Evolutionary conservation across 2,797 vertebrate genomes (phyloP), one percentile per base, ranked within the genome.

Genomic region (Pelobates cultripes): DNA sequence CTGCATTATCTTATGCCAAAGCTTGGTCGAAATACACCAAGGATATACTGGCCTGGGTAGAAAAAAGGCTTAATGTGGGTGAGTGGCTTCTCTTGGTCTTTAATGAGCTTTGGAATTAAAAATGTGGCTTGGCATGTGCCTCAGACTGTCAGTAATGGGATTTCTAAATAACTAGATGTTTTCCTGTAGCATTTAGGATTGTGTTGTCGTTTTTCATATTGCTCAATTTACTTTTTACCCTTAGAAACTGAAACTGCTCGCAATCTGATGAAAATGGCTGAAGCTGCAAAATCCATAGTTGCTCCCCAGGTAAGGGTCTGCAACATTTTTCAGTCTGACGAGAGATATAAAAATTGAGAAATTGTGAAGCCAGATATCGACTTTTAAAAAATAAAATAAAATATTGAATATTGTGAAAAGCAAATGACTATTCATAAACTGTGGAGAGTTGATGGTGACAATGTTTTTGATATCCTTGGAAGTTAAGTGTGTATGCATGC

Each of bases 21-120:
- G 93, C 95, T 7, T 99, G 97, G 97, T 99, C 97, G 87, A 99
- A 99, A 90, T 99, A 99, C 85, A 95, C 95, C 89, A 99, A 99
- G 94, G 97, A 98, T 86, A 92, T 99, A 85, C 92, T 99, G 77
- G 90, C 92, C 12, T 99, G 97, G 97, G 96, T 98, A 91, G 98
- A 99, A 81, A 99, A 97, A 89, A 96, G 96, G 70, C 93, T 99
- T 88, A 96, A 86, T 75, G 87, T 95, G 90, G 98, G 98, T 99
- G 90, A 96, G 97, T 95, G 85, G 75, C 80, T 86, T 80, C 90
- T 92, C 87, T 75, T 86, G 81, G 63, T 64, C 79, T 89, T 84
- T 90, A 86, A 91, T 90, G 87, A 88, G 87, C 85, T 92, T 91
- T 89, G 88, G 83, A 89, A 88, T 87, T 86, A 87, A 90, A 85